Percentiles rank a stretch among this genome's conserved stretches.
Conservation (phyloP, 1,140 invertebrate species). For the Brachionus paranguensis region DNA sequence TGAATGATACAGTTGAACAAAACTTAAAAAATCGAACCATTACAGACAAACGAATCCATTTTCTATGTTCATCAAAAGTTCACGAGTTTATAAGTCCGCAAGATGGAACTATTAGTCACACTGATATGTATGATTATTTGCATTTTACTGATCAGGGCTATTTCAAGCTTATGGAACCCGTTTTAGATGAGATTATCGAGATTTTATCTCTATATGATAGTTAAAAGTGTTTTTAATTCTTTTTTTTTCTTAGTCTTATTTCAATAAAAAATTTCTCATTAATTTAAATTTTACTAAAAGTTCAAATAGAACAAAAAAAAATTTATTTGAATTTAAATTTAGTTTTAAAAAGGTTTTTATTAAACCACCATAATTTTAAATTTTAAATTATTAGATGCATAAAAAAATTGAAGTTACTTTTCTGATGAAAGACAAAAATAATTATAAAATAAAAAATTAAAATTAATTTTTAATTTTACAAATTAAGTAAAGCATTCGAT, state of each 20-base stretch:
- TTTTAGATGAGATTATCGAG: conserved; percentile 48
- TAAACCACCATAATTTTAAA: too few relatives aligned
- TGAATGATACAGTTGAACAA: conserved; percentile 67
- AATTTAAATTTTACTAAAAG: too few relatives aligned
- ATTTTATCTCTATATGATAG: conserved; percentile 38
- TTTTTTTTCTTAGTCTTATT: neutral
- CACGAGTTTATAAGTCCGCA: conserved; percentile 61
- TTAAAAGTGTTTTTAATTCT: neutral
- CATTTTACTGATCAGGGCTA: conserved; percentile 75
- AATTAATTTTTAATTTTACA: too few relatives aligned
- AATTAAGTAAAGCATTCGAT: too few relatives aligned
- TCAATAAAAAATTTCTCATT: too few relatives aligned
- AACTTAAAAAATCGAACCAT: conserved; percentile 60
- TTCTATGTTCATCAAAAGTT: conserved; percentile 68
- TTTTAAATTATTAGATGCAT: too few relatives aligned
- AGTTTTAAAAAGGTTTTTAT: too few relatives aligned
- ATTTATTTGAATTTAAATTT: too few relatives aligned
- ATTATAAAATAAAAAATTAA: too few relatives aligned
- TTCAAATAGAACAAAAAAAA: too few relatives aligned
- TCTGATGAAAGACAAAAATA: too few relatives aligned
- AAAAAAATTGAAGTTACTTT: too few relatives aligned
- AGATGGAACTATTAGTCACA: conserved; percentile 73
- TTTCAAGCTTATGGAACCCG: conserved; percentile 60
- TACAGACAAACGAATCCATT: conserved; percentile 58
- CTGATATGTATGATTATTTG: conserved; percentile 81